phyloP scores from a whole-genome alignment of 2,888 invertebrate species.

The Xestia rhomboidea region DNA sequence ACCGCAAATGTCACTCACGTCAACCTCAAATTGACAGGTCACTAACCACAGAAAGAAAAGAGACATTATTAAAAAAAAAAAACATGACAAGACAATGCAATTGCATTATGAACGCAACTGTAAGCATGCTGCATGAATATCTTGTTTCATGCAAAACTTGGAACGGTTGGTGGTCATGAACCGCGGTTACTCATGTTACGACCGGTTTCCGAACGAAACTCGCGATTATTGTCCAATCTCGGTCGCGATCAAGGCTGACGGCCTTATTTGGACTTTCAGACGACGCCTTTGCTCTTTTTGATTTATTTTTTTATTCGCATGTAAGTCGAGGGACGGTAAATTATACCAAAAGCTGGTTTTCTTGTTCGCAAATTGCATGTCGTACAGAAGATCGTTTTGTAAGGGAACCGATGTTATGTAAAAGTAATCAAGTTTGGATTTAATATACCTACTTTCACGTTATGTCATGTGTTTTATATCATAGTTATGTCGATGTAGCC shows the following conservation, averaged over 20 bases:
- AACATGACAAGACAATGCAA: constrained; percentile 68
- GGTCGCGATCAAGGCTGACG: constrained; percentile 72
- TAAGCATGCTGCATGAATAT: constrained; percentile 72
- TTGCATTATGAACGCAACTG: constrained; percentile 73
- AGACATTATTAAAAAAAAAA: constrained; percentile 33
- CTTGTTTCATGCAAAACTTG: constrained; percentile 84
- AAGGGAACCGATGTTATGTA: constrained; percentile 45
- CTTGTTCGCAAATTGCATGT: constrained; percentile 55
- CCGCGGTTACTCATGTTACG: constrained; percentile 77
- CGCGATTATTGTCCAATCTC: constrained; percentile 72
- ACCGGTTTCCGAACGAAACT: constrained; percentile 80
- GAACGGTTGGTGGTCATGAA: constrained; percentile 71
- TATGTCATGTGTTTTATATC: constrained; percentile 29
- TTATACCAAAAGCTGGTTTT: constrained; percentile 58
- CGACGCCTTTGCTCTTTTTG: constrained; percentile 60
- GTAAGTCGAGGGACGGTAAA: constrained; percentile 46
- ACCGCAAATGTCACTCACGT: constrained; percentile 29
- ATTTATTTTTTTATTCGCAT: constrained; percentile 56
- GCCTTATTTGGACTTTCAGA: constrained; percentile 72
- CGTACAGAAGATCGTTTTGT: constrained; percentile 37
- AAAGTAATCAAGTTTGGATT: constrained; percentile 47
- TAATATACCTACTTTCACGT: constrained; percentile 33
- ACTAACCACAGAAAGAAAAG: constrained; percentile 43
- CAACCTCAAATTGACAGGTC: constrained; percentile 41
- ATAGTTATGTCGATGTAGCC: constrained; percentile 17